Base-by-base conservation (phyloP, 2,888 invertebrate genomes). In the Agrochola litura region DNA sequence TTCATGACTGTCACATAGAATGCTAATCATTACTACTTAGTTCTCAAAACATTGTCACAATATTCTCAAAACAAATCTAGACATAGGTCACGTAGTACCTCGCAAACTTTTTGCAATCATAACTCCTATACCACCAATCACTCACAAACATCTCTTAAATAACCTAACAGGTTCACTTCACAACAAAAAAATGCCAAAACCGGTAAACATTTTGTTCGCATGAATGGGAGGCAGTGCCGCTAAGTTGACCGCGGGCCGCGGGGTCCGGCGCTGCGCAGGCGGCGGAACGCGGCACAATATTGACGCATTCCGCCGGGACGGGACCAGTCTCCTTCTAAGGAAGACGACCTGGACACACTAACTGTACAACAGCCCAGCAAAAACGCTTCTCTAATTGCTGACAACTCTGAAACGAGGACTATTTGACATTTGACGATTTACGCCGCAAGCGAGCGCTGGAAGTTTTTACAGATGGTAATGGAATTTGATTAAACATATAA, bases 271-370 rank as follows among this genome's bases (percentile, higher is more conserved):
- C 79, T 30, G 63, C 46, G 60, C 65, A 69, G 58, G 61, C 77
- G 77, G 78, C 70, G 82, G 87, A 82, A 85, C 80, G 83, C 88
- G 81, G 90, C 89, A 90, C 94, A 91, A 93, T 94, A 94, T 93
- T 92, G 95, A 92, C 90, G 92, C 95, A 95, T 95, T 94, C 95
- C 94, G 78, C 75, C 89, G 87, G 88, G 86, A 83, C 92, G 84
- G 91, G 92, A 92, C 93, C 82, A 90, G 91, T 94, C 91, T 92
- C 95, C 95, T 91, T 95, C 89, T 95, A 95, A 86, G 95, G 95
- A 90, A 93, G 88, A 88, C 88, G 91, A 91, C 93, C 93, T 93
- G 94, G 92, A 92, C 92, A 88, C 89, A 84, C 91, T 95, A 95
- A 95, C 95, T 93, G 95, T 95, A 94, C 89, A 90, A 89, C 86